Conservation (phyloP, 2,113 vertebrate species). For the Microtus oregoni region DNA sequence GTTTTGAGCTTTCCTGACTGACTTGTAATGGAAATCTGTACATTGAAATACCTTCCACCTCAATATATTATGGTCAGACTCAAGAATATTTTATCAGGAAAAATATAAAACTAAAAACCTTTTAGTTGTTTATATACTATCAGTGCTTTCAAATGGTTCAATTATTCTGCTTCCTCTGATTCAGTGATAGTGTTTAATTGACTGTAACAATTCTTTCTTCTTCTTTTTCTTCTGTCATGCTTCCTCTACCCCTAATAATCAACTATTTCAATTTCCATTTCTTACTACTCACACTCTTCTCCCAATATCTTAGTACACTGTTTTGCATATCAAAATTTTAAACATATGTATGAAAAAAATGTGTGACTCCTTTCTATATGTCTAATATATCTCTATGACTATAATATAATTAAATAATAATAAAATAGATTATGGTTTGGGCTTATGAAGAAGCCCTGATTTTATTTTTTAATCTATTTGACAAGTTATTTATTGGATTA, state of each 20-base stretch:
- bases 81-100: neutral
- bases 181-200: neutral
- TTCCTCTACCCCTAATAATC: neutral
- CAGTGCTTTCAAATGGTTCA: neutral
- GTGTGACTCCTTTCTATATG: constrained; percentile 21
- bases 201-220: neutral
- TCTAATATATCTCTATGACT: constrained; percentile 4
- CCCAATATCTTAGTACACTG: neutral
- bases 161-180: neutral
- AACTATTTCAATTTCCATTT: too few relatives aligned
- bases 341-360: neutral
- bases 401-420: neutral
- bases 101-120: neutral
- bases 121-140: neutral
- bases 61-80: neutral
- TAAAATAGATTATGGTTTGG: neutral
- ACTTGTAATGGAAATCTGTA: neutral
- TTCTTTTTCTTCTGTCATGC: neutral
- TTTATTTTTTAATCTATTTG: constrained; percentile 39
- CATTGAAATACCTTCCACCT: neutral
- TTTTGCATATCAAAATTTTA: neutral
- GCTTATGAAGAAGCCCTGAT: constrained; percentile 11
- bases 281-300: neutral
- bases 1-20: neutral
- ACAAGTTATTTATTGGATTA: constrained; percentile 53